phyloP scores from a whole-genome alignment of 1,140 invertebrate genomes.

The Cydia strobilella region DNA sequence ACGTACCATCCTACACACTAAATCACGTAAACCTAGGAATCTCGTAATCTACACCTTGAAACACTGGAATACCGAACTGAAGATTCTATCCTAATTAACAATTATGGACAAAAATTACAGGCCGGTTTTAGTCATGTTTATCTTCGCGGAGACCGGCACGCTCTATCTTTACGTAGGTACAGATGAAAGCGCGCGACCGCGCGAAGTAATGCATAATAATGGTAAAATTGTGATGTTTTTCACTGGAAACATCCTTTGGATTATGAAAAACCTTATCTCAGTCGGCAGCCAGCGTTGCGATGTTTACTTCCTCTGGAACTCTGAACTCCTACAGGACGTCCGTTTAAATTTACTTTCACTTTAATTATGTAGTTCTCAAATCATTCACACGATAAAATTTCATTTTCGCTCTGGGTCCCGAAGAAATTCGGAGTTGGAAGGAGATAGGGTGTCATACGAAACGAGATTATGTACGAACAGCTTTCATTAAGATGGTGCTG shows the following conservation, averaged over 20 bases:
- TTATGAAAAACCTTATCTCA: constrained; percentile 30
- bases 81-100: constrained; percentile 71
- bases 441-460: constrained; percentile 28
- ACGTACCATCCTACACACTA: constrained; percentile 72
- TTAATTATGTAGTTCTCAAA: constrained; percentile 40
- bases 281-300: constrained; percentile 35
- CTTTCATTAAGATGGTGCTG: constrained; percentile 35
- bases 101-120: constrained; percentile 74
- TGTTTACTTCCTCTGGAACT: constrained; percentile 39
- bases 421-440: constrained; percentile 39
- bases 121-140: constrained; percentile 63
- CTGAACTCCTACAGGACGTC: constrained; percentile 39
- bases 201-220: constrained; percentile 66
- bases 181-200: constrained; percentile 59
- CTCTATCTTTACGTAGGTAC: constrained; percentile 71
- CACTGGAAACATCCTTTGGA: constrained; percentile 51
- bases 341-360: constrained; percentile 31
- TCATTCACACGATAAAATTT: constrained; percentile 38
- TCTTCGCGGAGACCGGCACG: constrained; percentile 65
- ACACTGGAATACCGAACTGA: constrained; percentile 70
- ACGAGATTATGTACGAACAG: constrained; percentile 28
- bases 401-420: constrained; percentile 39
- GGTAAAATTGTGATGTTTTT: constrained; percentile 79
- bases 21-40: constrained; percentile 75
- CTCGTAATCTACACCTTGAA: constrained; percentile 71